These are phyloP conservation scores for Podocnemis expansa DNA, from an alignment of 2,113 vertebrate species.

Conservation along the genomic window DNA sequence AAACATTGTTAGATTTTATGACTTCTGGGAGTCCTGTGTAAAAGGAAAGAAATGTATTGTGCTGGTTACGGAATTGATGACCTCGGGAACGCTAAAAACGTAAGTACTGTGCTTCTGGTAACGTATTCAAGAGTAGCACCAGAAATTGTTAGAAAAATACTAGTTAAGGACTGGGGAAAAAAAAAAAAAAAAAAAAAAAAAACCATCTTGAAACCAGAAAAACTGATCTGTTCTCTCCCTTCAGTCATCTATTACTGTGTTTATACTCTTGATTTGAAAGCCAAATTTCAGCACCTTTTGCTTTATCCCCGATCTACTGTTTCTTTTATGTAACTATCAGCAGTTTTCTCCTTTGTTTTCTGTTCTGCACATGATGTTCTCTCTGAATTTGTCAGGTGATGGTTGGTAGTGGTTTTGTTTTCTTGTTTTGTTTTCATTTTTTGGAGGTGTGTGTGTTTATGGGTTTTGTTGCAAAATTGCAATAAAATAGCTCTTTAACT, in stretches of 20 bases:
- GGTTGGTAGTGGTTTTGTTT: background rate
- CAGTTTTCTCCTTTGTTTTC: background rate
- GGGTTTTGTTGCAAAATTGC: background rate
- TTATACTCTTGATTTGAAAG: background rate
- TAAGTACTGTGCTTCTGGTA: slow-evolving; percentile 73
- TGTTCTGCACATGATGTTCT: background rate
- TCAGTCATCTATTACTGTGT: background rate
- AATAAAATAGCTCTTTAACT: background rate
- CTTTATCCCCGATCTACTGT: background rate
- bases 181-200: background rate
- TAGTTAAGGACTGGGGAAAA: background rate
- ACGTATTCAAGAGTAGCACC: slow-evolving; percentile 21
- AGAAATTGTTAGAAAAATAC: slow-evolving; percentile 60
- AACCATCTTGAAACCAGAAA: slow-evolving; percentile 45
- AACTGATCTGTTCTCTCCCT: slow-evolving; percentile 48
- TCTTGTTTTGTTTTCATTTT: background rate
- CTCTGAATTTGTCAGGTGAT: background rate
- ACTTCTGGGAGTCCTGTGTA: slow-evolving; percentile 96
- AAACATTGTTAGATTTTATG: slow-evolving; percentile 97
- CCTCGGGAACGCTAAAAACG: slow-evolving; percentile 98
- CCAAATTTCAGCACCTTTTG: slow-evolving; percentile 27
- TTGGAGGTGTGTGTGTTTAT: background rate
- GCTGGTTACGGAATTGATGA: slow-evolving; percentile 97
- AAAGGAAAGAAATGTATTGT: slow-evolving; percentile 97
- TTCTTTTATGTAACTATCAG: background rate